Evolutionary conservation across 2,888 invertebrate genomes (phyloP).

Genomic region (Eretmocerus hayati): DNA sequence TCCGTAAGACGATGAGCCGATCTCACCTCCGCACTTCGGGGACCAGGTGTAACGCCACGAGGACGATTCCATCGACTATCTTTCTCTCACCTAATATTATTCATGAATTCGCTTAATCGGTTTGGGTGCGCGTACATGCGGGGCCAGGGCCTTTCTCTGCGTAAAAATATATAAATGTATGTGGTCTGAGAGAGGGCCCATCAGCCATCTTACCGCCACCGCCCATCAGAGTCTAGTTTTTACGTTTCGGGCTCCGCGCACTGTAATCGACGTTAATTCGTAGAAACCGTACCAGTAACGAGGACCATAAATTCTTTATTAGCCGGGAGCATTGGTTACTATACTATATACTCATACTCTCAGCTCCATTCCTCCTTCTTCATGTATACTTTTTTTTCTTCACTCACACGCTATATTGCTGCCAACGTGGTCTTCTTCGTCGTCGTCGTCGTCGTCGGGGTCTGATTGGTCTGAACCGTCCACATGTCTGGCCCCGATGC

Average conservation of each 20-base stretch:
- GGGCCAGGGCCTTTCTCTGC: background rate
- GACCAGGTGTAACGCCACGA: too few species aligned
- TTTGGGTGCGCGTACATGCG: constrained; percentile 32
- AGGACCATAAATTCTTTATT: constrained; percentile 45
- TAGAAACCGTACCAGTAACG: constrained; percentile 44
- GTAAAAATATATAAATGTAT: background rate
- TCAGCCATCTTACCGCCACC: too few species aligned
- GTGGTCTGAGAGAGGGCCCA: constrained; percentile 5
- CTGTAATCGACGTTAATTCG: constrained; percentile 46
- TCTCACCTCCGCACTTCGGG: too few species aligned
- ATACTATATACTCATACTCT: too few species aligned
- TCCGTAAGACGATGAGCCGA: too few species aligned
- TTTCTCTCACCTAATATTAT: too few species aligned
- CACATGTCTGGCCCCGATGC: too few species aligned
- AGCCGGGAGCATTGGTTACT: constrained; percentile 32
- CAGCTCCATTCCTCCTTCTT: constrained; percentile 20
- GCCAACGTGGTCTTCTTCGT: background rate
- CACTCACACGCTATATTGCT: background rate
- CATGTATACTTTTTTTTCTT: constrained; percentile 20
- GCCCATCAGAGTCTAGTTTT: constrained; percentile 29
- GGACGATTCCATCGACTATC: too few species aligned
- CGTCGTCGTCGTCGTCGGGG: background rate
- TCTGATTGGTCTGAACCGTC: too few species aligned
- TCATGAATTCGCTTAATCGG: constrained; percentile 47
- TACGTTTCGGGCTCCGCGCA: constrained; percentile 27